Base-by-base conservation (phyloP, 2,888 invertebrate genomes). In the Fragum sueziense region DNA sequence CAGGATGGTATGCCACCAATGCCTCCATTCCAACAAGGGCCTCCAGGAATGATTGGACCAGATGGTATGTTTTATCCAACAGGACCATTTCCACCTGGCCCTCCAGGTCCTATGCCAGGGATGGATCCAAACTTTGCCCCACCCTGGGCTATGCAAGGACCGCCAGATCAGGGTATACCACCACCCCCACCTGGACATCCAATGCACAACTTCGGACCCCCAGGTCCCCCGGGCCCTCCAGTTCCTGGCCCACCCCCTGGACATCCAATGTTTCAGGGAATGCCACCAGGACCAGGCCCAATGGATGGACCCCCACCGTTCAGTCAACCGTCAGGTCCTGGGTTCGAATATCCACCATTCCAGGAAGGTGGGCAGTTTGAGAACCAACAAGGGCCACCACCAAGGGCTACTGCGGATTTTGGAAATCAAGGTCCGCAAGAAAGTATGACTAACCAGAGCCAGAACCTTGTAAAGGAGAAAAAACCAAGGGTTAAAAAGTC, bases 101-200 rank as follows among this genome's bases (percentile, higher is more conserved):
- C 11, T 51, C 25, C 29, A n/a, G n/a, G 57, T 47, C 47, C 47
- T 14, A 22, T 27, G 27, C 61, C 61, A 9, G 65, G 41, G 7
- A 65, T 65, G 65, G 65, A 65, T 34, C 65, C 70, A 14, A 70
- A 70, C 34, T 34, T 33, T 57, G 34, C 51, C 1, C 72, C 71
- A 22, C 75, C 71, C 25, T 62, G 52, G 20, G 22, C 47, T 25
- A 41, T n/a, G 14, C 54, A 61, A 71, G 67, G 52, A 51, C 72
- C 68, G 9, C 78, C 75, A 67, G 76, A 70, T 20, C n/a, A n/a
- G n/a, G 76, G 65, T 47, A 74, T 73, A 27, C 70, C 61, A 14
- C 34, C 51, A 27, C 74, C 57, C 17, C 70, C 73, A 54, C 65
- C 41, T 17, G 41, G 41, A 3, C 65, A 37, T 11, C 65, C 65